Percentiles rank a stretch among this genome's conserved stretches.
Conservation (phyloP, 2,797 vertebrate genomes). For the Enteromius treurensis region DNA sequence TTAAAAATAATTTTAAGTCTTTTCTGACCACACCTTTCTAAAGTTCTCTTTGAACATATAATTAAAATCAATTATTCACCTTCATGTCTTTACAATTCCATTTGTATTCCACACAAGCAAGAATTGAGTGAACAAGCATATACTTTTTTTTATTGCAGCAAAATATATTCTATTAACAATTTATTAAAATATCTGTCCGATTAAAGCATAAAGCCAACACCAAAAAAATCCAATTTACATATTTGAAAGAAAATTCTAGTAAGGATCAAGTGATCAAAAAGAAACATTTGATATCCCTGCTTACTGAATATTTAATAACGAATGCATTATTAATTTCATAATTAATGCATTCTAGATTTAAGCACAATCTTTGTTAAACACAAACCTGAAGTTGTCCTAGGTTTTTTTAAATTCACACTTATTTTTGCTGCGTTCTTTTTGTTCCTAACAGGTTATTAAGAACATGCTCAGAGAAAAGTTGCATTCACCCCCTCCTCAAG, state of each 20-base stretch:
- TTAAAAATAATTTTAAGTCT: not conserved
- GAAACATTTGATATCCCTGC: not conserved
- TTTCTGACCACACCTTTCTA: not conserved
- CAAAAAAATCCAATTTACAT: not conserved
- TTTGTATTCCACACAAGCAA: not conserved
- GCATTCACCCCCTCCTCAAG: not conserved
- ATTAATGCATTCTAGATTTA: not conserved
- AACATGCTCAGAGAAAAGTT: slow-evolving; percentile 35
- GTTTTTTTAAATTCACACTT: not conserved
- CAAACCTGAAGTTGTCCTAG: no score
- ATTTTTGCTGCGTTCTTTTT: slow-evolving; percentile 6
- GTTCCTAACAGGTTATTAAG: slow-evolving; percentile 53
- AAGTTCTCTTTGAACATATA: not conserved
- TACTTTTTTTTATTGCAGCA: not conserved
- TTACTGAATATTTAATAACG: not conserved
- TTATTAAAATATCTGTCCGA: not conserved
- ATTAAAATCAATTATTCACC: not conserved
- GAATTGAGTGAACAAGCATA: not conserved
- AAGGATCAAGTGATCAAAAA: not conserved
- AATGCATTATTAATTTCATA: slow-evolving; percentile 1
- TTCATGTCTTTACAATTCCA: not conserved
- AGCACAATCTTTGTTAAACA: not conserved
- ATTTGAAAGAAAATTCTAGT: not conserved
- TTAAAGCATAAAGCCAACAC: not conserved
- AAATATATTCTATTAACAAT: no score